These are phyloP conservation scores for Xestia sexstrigata DNA, from an alignment of 2,888 invertebrate genomes.

Conservation along the genomic window DNA sequence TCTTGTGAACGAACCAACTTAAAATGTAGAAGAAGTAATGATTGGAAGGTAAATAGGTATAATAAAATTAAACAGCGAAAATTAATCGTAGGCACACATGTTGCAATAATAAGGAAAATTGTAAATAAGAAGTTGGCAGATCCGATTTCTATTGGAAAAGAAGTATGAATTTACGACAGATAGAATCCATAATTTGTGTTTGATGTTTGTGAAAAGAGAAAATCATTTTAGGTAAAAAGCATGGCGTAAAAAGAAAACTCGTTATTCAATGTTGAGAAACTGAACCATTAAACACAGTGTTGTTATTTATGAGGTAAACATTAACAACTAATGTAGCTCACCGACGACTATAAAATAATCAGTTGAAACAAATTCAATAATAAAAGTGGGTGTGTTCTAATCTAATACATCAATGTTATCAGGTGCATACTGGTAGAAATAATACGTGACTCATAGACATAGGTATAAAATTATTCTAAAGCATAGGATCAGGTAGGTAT, in stretches of 20 bases:
- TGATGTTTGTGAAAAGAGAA: conserved; percentile 90
- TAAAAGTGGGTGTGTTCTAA: conserved; percentile 55
- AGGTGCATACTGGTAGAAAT: conserved; percentile 72
- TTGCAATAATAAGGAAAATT: conserved; percentile 66
- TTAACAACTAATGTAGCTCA: conserved; percentile 33
- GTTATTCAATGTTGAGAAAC: conserved; percentile 34
- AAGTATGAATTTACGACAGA: conserved; percentile 66
- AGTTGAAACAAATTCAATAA: conserved; percentile 41
- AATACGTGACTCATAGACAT: conserved; percentile 63
- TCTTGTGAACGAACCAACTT: conserved; percentile 33
- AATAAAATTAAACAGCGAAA: conserved; percentile 58
- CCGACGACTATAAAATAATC: conserved; percentile 29
- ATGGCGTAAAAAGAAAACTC: conserved; percentile 64
- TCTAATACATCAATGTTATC: conserved; percentile 67
- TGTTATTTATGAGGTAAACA: conserved; percentile 40
- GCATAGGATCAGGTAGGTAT: conserved; percentile 73
- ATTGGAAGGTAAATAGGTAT: conserved; percentile 48
- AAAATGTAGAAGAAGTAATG: conserved; percentile 46
- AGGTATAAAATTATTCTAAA: conserved; percentile 71
- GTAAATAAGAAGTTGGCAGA: conserved; percentile 72
- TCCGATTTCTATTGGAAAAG: conserved; percentile 68
- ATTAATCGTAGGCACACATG: conserved; percentile 44
- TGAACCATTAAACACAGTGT: conserved; percentile 45
- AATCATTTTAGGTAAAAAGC: conserved; percentile 76
- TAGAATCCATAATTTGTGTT: conserved; percentile 75